Evolutionary conservation across 2,113 vertebrate genomes (phyloP).

Genomic region (Bolborhynchus lineola): DNA sequence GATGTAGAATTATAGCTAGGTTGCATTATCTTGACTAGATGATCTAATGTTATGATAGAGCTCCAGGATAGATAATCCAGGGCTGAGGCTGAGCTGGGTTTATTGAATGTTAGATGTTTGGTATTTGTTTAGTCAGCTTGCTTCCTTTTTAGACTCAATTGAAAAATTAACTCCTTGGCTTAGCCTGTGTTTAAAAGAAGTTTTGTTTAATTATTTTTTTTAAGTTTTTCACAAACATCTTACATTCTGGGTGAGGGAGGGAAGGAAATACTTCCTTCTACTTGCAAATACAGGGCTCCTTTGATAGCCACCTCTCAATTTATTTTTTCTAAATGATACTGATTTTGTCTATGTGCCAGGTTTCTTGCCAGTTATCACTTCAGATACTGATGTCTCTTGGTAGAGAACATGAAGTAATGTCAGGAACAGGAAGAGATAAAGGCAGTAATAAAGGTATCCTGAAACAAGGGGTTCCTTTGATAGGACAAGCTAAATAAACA

Average conservation of each 20-base stretch:
- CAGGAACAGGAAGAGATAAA: constrained; percentile 27
- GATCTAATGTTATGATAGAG: not conserved
- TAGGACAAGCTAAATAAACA: constrained; percentile 49
- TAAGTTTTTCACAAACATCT: not conserved
- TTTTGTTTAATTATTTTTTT: not conserved
- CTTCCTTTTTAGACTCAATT: not conserved
- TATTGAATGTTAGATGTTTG: not conserved
- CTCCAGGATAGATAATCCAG: not conserved
- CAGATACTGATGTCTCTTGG: not conserved
- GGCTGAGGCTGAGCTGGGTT: not conserved
- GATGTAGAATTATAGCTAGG: not conserved
- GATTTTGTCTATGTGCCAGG: constrained; percentile 49
- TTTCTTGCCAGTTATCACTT: constrained; percentile 49
- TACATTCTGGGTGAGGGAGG: not conserved
- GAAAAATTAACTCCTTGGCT: not conserved
- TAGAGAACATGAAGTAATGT: constrained; percentile 7
- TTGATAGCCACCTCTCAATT: constrained; percentile 13
- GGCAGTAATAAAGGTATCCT: not conserved
- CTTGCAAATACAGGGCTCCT: not conserved
- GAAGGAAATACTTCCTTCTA: not conserved
- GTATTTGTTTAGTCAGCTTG: not conserved
- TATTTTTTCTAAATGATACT: constrained; percentile 40
- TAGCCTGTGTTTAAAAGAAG: not conserved
- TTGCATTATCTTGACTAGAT: not conserved
- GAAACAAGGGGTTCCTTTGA: constrained; percentile 23